A percentile compares a stretch with the other conserved stretches of the same genome.
These are phyloP conservation scores for Phacellophora camtschatica DNA, from an alignment of 30 jellyfish, hydroid and myxozoan genomes.

Conservation along the genomic window DNA sequence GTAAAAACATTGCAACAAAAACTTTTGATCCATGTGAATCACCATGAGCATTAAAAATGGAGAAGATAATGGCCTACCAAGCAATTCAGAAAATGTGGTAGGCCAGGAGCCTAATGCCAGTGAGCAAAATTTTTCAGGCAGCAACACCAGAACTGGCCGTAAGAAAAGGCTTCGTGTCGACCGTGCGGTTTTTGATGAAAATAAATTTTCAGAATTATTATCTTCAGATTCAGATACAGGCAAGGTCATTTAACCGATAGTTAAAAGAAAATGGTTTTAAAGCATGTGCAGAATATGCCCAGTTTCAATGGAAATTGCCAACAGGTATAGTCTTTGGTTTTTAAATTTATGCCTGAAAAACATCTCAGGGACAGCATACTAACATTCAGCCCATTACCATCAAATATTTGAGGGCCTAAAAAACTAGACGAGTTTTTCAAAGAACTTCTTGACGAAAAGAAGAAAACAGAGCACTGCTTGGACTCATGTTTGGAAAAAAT, in stretches of 20 bases:
- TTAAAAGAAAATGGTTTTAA: too few species aligned
- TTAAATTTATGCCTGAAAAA: neutral
- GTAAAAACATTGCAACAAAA: neutral
- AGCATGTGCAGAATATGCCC: too few species aligned
- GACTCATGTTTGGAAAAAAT: too few species aligned
- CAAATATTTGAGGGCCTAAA: slow-evolving; percentile 7
- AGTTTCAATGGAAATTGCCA: too few species aligned
- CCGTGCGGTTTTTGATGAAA: neutral
- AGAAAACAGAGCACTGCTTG: neutral
- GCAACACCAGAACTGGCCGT: neutral
- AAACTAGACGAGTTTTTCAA: slow-evolving; percentile 30
- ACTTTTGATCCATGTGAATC: neutral
- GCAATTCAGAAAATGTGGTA: neutral
- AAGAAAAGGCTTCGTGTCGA: slow-evolving; percentile 4
- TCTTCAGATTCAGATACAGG: too few species aligned
- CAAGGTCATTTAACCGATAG: too few species aligned
- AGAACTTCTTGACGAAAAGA: slow-evolving; percentile 34
- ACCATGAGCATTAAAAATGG: neutral
- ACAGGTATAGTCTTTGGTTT: neutral
- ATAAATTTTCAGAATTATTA: neutral
- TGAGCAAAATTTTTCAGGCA: slow-evolving; percentile 11
- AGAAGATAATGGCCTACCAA: neutral
- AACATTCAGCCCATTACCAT: slow-evolving; percentile 25
- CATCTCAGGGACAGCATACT: slow-evolving; percentile 32
- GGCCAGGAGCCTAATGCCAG: slow-evolving; percentile 11